Evolutionary conservation across 2,888 invertebrate genomes (phyloP).

Genomic region (Acanthosepion lycidas): DNA sequence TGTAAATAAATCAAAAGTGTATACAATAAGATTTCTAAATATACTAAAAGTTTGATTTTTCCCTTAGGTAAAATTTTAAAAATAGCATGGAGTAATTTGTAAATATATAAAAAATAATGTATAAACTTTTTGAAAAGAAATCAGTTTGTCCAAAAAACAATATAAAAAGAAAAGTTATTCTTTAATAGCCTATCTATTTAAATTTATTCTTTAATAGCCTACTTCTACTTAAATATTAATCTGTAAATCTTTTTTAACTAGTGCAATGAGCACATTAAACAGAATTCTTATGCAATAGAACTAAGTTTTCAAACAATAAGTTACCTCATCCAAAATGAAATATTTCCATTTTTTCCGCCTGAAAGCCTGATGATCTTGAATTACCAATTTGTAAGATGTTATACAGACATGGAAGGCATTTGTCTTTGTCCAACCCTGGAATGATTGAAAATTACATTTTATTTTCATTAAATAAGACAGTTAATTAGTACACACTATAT

Average conservation of each 20-base stretch:
- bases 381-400: constrained; percentile 97
- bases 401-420: constrained; percentile 97
- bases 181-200: too few species aligned
- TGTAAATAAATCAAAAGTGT: neutral
- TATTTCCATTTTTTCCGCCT: constrained; percentile 98
- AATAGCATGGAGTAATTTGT: neutral
- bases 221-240: too few species aligned
- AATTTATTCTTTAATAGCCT: too few species aligned
- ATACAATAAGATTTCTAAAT: neutral
- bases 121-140: too few species aligned
- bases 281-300: neutral
- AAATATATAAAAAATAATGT: neutral
- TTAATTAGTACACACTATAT: too few species aligned
- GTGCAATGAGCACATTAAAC: neutral
- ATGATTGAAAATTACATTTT: constrained; percentile 39
- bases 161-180: too few species aligned
- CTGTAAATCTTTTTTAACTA: too few species aligned
- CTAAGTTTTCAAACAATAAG: constrained; percentile 41
- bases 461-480: too few species aligned
- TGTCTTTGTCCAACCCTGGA: constrained; percentile 94
- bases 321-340: constrained; percentile 89
- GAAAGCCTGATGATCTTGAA: constrained; percentile 98
- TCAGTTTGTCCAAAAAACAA: too few species aligned
- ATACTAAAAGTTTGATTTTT: neutral
- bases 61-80: neutral